Conservation (phyloP, 2,797 vertebrate genomes). For the Dermochelys coriacea region DNA sequence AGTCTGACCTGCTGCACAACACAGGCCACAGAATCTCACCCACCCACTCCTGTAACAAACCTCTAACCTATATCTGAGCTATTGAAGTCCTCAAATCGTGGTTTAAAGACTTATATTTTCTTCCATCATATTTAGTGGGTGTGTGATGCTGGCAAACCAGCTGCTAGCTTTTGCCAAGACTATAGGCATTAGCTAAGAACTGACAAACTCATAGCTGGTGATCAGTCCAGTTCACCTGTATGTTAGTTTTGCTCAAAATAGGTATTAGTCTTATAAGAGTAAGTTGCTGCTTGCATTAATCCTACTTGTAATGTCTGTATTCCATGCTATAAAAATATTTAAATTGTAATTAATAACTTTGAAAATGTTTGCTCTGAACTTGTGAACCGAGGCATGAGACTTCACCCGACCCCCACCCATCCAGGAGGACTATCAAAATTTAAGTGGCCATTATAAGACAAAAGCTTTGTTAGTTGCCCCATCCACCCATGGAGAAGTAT, state of each 20-base stretch:
- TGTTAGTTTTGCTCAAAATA: background rate
- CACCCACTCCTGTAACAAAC: too few species aligned
- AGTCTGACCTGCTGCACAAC: too few species aligned
- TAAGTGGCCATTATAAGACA: background rate
- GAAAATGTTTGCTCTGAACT: background rate
- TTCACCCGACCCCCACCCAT: too few species aligned
- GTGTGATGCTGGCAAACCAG: background rate
- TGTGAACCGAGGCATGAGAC: too few species aligned
- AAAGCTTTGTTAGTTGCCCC: background rate
- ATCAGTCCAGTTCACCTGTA: background rate
- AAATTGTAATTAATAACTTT: background rate
- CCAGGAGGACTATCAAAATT: background rate
- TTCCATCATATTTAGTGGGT: conserved; percentile 18
- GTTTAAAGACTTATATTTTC: background rate
- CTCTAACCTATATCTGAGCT: too few species aligned
- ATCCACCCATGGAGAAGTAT: too few species aligned
- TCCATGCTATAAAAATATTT: background rate
- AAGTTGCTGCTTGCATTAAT: background rate
- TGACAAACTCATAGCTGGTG: background rate
- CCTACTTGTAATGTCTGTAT: background rate
- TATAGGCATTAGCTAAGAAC: background rate
- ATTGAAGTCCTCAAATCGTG: too few species aligned
- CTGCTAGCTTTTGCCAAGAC: background rate
- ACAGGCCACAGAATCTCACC: too few species aligned
- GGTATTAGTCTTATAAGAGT: background rate